These are phyloP conservation scores for Drosophila meridionalis DNA, from an alignment of 2,888 invertebrate species.

Conservation along the genomic window DNA sequence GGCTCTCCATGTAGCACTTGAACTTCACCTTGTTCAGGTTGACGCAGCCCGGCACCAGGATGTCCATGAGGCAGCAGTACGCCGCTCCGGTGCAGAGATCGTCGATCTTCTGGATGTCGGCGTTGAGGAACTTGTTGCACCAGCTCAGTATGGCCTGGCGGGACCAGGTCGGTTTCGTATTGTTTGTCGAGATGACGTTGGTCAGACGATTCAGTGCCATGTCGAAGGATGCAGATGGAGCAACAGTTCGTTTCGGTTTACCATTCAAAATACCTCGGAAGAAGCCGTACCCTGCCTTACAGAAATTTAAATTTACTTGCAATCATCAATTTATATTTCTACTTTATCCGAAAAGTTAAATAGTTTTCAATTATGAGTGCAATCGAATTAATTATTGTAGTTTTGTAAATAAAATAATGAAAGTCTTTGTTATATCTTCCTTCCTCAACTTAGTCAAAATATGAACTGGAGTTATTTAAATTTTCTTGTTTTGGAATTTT, in stretches of 20 bases:
- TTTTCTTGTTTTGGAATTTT: too few relatives aligned
- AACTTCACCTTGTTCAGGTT: conserved; percentile 32
- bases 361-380: not conserved
- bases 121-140: conserved; percentile 18
- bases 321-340: not conserved
- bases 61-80: conserved; percentile 38
- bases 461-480: not conserved
- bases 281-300: not conserved
- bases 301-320: not conserved
- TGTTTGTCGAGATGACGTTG: conserved; percentile 24
- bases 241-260: not conserved
- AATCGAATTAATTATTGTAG: not conserved
- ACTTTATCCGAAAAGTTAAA: not conserved
- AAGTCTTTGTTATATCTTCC: not conserved
- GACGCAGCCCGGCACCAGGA: conserved; percentile 31
- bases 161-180: conserved; percentile 23
- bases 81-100: conserved; percentile 43
- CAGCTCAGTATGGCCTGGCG: conserved; percentile 27
- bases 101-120: conserved; percentile 17
- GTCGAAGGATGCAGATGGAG: not conserved
- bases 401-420: not conserved
- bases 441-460: not conserved
- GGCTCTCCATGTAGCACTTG: not conserved
- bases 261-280: not conserved
- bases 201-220: not conserved